Percentiles rank a stretch among this genome's conserved stretches.
phyloP scores from a whole-genome alignment of 2,888 invertebrate species.

The Suillia variegata region DNA sequence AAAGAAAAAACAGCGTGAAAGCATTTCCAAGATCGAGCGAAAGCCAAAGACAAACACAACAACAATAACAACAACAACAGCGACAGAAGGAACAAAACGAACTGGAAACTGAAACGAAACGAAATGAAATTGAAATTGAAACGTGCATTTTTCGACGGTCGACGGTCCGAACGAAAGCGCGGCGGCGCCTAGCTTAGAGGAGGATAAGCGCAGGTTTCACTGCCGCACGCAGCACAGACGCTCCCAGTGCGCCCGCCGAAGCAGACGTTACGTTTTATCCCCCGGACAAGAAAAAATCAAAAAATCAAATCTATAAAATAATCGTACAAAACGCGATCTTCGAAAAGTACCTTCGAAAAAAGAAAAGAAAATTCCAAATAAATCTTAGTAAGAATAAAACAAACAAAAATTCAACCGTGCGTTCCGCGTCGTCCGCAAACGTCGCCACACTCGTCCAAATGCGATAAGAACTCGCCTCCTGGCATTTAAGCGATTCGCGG shows the following conservation, averaged over 20 bases:
- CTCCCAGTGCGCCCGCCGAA: constrained; percentile 55
- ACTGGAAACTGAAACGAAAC: constrained; percentile 2
- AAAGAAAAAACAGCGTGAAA: background rate
- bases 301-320: background rate
- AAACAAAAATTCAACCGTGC: no score
- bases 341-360: background rate
- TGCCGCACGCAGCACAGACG: constrained; percentile 57
- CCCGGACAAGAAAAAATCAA: constrained; percentile 33
- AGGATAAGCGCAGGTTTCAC: constrained; percentile 57
- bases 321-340: background rate
- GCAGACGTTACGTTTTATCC: constrained; percentile 51
- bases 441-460: no score
- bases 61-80: constrained; percentile 8
- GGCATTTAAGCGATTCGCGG: background rate
- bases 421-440: no score
- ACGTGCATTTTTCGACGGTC: background rate
- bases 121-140: constrained; percentile 8
- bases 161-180: background rate
- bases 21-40: constrained; percentile 2
- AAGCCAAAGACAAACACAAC: constrained; percentile 13
- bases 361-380: constrained; percentile 7
- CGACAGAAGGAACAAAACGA: constrained; percentile 1
- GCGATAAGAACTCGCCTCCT: constrained; percentile 28
- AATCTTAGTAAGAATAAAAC: background rate
- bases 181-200: constrained; percentile 47